Evolutionary conservation across 2,888 invertebrate species (phyloP), one percentile per base, ranked within the genome.

Genomic region (Ctena decussata): DNA sequence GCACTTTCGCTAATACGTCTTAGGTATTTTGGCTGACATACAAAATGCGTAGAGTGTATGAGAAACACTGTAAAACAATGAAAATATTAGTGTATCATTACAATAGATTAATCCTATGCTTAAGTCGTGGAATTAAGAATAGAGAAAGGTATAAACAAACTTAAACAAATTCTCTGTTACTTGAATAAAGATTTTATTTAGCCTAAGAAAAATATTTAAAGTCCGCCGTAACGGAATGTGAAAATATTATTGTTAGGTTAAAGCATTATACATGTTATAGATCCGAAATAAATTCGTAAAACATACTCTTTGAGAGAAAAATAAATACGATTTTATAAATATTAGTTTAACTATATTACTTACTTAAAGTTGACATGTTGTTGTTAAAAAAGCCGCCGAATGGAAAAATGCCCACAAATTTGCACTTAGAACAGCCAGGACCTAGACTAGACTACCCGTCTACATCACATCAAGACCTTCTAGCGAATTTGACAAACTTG

Each of bases 61-160:
- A 78, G 82, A 89, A 71, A 60, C 60, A 35, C 69, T 80, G 84
- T 75, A 85, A 86, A 79, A 86, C 86, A 89, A 89, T 73, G 89
- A 89, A 82, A 89, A 89, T 86, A 89, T 89, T 86, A 86, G 84
- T 82, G 76, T 85, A 75, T 70, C 60, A 77, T 77, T 35, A 82
- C 57, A 84, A 85, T 82, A 60, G 71, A 24, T 27, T 87, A 85
- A 87, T 85, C 81, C 46, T 77, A 77, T 75, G 71, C 83, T 70
- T 70, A 18, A 37, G 27, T 37, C 12, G n/a, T 3, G 70, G 83
- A 85, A 85, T 49, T 85, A 79, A 53, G 44, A 77, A 76, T 80
- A 75, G 39, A 75, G 41, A 80, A 83, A 83, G 80, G 83, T 78
- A 80, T 75, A 87, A 85, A 85, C 65, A 85, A 60, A 80, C 80